These are phyloP conservation scores for Tipula vernalis DNA, from an alignment of 2,888 invertebrate genomes.

Conservation along the genomic window DNA sequence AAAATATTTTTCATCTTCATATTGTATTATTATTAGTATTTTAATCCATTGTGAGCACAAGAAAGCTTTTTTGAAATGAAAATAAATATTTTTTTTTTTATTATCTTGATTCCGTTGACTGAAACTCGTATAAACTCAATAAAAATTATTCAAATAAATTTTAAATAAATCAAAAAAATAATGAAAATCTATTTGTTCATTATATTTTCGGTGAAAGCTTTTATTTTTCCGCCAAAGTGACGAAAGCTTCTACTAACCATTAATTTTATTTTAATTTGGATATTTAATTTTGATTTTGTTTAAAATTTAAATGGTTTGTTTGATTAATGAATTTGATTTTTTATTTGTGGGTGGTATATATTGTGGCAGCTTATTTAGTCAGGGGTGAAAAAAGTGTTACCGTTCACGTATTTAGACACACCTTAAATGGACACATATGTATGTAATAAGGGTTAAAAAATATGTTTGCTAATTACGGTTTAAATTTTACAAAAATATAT, in stretches of 20 bases:
- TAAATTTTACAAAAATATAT: neutral
- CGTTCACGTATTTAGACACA: neutral
- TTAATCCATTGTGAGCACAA: neutral
- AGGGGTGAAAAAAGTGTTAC: neutral
- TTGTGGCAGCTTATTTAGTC: neutral
- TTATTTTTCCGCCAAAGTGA: neutral
- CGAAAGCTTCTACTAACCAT: neutral
- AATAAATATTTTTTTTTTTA: neutral
- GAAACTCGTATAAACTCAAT: neutral
- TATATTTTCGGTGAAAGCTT: neutral
- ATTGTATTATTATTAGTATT: neutral
- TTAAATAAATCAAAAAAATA: neutral
- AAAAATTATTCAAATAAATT: neutral
- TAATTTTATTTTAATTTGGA: neutral
- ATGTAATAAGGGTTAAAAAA: neutral
- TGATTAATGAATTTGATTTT: neutral
- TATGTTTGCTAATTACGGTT: neutral
- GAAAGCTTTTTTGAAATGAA: neutral
- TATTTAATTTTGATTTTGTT: neutral
- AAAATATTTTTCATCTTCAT: neutral
- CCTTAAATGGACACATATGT: neutral
- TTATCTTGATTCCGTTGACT: neutral
- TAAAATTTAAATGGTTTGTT: neutral
- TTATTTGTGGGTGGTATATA: neutral
- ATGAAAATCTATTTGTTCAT: neutral